phyloP scores from a whole-genome alignment of 2,797 vertebrate genomes.

The Chromobotia macracanthus region DNA sequence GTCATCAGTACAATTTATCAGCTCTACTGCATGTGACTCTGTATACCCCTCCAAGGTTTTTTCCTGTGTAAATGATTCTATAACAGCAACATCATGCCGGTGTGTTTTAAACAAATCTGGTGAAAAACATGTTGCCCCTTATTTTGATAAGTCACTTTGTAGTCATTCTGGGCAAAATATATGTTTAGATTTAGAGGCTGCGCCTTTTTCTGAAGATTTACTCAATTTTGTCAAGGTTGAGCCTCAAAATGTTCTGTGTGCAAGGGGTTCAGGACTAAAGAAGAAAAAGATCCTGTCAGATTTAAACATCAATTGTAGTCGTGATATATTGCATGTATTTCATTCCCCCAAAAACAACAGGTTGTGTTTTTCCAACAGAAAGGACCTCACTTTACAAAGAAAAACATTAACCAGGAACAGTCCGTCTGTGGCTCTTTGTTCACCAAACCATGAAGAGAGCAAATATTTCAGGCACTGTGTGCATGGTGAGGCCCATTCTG shows the following conservation, averaged over 20 bases:
- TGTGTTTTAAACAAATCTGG: background rate
- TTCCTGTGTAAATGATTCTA: background rate
- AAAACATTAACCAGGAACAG: constrained; percentile 16
- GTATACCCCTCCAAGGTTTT: background rate
- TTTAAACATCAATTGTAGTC: background rate
- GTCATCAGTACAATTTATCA: background rate
- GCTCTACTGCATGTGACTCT: background rate
- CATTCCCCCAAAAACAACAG: background rate
- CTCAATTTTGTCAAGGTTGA: constrained; percentile 33
- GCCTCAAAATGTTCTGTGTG: background rate
- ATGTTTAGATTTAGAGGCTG: constrained; percentile 37
- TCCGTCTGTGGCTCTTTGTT: constrained; percentile 1
- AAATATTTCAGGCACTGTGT: constrained; percentile 27
- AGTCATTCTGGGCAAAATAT: constrained; percentile 6
- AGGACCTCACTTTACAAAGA: constrained; percentile 12
- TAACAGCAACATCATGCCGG: background rate
- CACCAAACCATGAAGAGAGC: constrained; percentile 25
- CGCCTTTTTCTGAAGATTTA: constrained; percentile 51
- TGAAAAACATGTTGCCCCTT: constrained; percentile 12
- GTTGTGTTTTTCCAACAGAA: constrained; percentile 24
- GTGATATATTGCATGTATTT: background rate
- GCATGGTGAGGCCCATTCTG: constrained; percentile 33
- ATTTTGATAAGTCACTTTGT: constrained; percentile 20
- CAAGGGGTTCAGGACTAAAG: background rate
- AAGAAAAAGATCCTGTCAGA: constrained; percentile 7